These are phyloP conservation scores for Toxostoma redivivum DNA, from an alignment of 2,113 vertebrate genomes.

Conservation along the genomic window DNA sequence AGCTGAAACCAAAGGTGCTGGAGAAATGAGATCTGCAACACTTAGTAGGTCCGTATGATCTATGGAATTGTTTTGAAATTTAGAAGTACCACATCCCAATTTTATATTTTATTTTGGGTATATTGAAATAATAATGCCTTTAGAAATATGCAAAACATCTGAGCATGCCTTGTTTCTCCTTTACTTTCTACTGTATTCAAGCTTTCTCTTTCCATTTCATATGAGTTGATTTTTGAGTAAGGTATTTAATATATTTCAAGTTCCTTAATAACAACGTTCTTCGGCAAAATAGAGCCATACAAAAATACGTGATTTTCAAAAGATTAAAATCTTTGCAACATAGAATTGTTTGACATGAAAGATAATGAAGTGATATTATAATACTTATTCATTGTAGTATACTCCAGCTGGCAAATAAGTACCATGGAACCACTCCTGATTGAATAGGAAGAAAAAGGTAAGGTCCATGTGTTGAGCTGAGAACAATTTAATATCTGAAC, in stretches of 20 bases:
- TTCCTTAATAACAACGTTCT: background rate
- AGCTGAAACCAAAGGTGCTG: background rate
- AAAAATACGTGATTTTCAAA: background rate
- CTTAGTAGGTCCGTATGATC: background rate
- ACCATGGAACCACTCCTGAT: fast-evolving
- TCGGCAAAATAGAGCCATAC: background rate
- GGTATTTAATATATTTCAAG: background rate
- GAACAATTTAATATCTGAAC: background rate
- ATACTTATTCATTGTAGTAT: background rate
- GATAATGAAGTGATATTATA: background rate
- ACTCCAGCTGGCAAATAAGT: background rate
- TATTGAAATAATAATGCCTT: background rate
- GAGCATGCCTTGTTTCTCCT: background rate
- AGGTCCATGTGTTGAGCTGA: background rate
- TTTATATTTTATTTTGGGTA: background rate
- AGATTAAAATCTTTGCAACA: background rate
- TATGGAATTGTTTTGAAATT: background rate
- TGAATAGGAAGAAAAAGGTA: background rate
- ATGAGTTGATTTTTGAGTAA: background rate
- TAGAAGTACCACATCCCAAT: background rate
- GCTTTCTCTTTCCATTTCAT: background rate
- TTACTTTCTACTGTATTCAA: background rate
- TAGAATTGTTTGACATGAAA: background rate
- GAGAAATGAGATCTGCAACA: background rate
- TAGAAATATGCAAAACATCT: background rate